phyloP scores from a whole-genome alignment of 2,888 invertebrate species.

The Sphaerophoria taeniata region DNA sequence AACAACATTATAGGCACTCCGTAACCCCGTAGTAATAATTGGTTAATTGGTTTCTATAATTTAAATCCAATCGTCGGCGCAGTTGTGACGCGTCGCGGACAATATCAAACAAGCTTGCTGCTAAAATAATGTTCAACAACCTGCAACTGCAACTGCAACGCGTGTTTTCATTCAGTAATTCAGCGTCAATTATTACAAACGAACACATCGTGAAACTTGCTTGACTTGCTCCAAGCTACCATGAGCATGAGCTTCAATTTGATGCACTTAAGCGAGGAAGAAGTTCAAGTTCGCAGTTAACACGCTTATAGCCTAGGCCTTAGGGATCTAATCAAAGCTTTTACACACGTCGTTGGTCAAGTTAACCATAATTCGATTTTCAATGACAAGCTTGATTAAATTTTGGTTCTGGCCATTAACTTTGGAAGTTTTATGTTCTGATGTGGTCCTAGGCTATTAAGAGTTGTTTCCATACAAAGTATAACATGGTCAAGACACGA shows the following conservation, averaged over 20 bases:
- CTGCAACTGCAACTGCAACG: too few relatives aligned
- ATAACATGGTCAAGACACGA: too few relatives aligned
- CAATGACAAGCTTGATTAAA: constrained; percentile 11
- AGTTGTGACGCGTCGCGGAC: too few relatives aligned
- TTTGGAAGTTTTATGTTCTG: not conserved
- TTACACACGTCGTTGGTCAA: not conserved
- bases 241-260: not conserved
- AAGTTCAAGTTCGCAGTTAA: constrained; percentile 13
- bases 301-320: not conserved
- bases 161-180: too few relatives aligned
- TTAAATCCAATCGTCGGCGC: constrained; percentile 2
- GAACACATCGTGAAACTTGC: too few relatives aligned
- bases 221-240: too few relatives aligned
- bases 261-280: constrained; percentile 1
- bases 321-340: too few relatives aligned
- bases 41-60: constrained; percentile 38
- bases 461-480: too few relatives aligned
- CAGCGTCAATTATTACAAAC: too few relatives aligned
- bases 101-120: too few relatives aligned
- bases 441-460: too few relatives aligned
- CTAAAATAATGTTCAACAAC: too few relatives aligned
- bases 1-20: not conserved
- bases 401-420: constrained; percentile 5
- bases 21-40: not conserved
- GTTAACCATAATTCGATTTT: constrained; percentile 8